Evolutionary conservation across 2,797 vertebrate species (phyloP).

Genomic region (Denticeps clupeoides): DNA sequence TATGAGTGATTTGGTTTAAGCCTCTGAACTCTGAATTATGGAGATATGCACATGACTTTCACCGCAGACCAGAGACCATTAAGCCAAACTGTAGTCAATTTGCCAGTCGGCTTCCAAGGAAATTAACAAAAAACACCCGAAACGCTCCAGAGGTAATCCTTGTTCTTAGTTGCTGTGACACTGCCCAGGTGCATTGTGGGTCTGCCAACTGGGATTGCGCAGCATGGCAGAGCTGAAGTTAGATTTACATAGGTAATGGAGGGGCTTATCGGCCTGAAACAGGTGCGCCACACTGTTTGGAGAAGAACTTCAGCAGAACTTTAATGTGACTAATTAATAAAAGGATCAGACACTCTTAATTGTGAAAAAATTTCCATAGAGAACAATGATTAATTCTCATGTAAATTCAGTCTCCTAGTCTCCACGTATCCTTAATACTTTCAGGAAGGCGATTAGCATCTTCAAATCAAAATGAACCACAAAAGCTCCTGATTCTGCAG

Average conservation of each 20-base stretch:
- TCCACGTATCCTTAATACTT: conserved; percentile 15
- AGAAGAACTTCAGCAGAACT: conserved; percentile 13
- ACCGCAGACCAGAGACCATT: neutral
- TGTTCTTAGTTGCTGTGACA: conserved; percentile 18
- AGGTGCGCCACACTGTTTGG: conserved; percentile 18
- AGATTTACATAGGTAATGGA: conserved; percentile 25
- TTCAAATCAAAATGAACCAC: conserved; percentile 8
- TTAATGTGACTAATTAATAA: conserved; percentile 28
- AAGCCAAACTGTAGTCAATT: neutral
- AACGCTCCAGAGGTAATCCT: conserved; percentile 8
- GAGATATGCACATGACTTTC: neutral
- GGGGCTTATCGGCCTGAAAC: conserved; percentile 25
- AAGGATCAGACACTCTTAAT: conserved; percentile 28
- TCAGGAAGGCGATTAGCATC: conserved; percentile 27
- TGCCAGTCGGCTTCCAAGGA: neutral
- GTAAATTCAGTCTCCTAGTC: conserved; percentile 19
- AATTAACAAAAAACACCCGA: neutral
- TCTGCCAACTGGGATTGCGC: conserved; percentile 8
- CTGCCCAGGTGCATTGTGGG: conserved; percentile 32
- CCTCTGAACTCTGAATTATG: neutral
- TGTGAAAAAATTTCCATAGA: conserved; percentile 27
- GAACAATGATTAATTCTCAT: conserved; percentile 32
- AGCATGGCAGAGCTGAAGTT: conserved; percentile 8
- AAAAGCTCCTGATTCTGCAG: conserved; percentile 10
- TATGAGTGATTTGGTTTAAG: neutral